Evolutionary conservation across 2,888 invertebrate species (phyloP).

Genomic region (Perizoma flavofasciatum): DNA sequence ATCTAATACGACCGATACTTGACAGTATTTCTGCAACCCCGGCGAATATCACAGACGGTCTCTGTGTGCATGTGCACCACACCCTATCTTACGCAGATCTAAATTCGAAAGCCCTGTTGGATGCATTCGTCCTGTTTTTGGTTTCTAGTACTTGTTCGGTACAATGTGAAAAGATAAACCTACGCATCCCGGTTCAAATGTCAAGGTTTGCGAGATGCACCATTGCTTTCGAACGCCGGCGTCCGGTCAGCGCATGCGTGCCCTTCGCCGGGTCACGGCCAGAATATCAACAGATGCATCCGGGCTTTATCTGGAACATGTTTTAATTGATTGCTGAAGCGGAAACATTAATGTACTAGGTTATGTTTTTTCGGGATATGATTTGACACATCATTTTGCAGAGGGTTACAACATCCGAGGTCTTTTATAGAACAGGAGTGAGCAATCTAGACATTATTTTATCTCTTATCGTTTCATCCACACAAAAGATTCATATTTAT

Average conservation of each 20-base stretch:
- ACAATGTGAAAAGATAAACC: constrained; percentile 17
- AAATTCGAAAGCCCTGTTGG: constrained; percentile 3
- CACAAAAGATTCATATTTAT: too few relatives aligned
- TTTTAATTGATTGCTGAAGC: constrained; percentile 19
- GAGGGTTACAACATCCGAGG: neutral
- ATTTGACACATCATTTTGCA: neutral
- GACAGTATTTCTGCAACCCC: too few relatives aligned
- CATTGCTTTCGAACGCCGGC: constrained; percentile 20
- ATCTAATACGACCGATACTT: too few relatives aligned
- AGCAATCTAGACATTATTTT: too few relatives aligned
- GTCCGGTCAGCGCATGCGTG: constrained; percentile 16
- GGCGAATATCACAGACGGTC: too few relatives aligned
- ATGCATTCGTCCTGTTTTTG: neutral
- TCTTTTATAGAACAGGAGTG: too few relatives aligned
- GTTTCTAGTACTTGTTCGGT: neutral
- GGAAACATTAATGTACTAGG: neutral
- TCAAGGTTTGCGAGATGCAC: constrained; percentile 36
- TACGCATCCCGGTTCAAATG: constrained; percentile 32
- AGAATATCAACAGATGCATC: constrained; percentile 43
- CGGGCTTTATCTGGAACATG: constrained; percentile 27
- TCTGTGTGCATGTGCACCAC: too few relatives aligned
- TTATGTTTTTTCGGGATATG: constrained; percentile 3
- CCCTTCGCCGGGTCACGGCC: constrained; percentile 29
- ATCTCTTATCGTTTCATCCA: too few relatives aligned
- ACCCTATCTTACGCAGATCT: neutral